Evolutionary conservation across 2,113 vertebrate genomes (phyloP).

Genomic region (Grallaria varia): DNA sequence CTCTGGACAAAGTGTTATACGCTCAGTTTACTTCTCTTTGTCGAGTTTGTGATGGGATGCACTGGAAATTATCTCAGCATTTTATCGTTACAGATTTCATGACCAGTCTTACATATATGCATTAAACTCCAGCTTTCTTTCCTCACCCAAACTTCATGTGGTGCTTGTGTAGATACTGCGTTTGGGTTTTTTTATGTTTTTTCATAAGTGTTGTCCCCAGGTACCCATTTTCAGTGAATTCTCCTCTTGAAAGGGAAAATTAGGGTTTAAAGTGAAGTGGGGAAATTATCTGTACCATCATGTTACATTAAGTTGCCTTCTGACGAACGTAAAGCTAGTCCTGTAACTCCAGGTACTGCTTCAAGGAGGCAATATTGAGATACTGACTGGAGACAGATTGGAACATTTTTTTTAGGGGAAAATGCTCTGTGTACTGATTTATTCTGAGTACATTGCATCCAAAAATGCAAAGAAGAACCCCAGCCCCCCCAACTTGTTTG

Average conservation of each 20-base stretch:
- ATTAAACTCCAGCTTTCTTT: background rate
- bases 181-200: fast-evolving
- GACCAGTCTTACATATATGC: background rate
- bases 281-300: background rate
- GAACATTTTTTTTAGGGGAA: background rate
- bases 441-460: background rate
- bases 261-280: background rate
- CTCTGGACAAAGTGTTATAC: background rate
- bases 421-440: background rate
- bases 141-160: background rate
- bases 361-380: background rate
- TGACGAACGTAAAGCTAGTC: background rate
- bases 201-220: background rate
- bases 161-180: background rate
- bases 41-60: background rate
- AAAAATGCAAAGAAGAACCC: background rate
- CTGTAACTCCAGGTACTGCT: background rate
- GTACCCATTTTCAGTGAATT: background rate
- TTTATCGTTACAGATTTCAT: background rate
- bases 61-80: background rate
- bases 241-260: background rate
- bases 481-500: fast-evolving
- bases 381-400: background rate
- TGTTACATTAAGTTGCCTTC: background rate
- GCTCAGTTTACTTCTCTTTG: background rate